Percentiles rank a stretch among this genome's conserved stretches.
These are phyloP conservation scores for Lomographa bimaculata DNA, from an alignment of 2,888 invertebrate genomes.

Conservation along the genomic window DNA sequence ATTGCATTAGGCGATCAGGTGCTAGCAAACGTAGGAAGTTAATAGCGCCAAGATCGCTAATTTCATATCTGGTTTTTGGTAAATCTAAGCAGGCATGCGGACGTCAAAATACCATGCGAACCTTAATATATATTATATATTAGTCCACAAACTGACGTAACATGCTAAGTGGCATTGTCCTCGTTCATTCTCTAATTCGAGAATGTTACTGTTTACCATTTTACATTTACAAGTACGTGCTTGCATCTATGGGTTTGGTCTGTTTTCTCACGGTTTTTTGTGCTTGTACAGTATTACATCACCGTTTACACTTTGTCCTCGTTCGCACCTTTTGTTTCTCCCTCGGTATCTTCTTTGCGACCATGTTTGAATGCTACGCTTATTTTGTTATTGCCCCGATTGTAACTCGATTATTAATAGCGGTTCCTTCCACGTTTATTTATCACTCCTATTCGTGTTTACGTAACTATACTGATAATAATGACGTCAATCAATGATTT, in stretches of 20 bases:
- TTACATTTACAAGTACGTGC: conserved; percentile 21
- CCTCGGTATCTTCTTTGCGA: conserved; percentile 6
- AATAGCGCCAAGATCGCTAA: too few species aligned
- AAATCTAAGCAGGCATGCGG: conserved; percentile 19
- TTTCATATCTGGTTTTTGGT: conserved; percentile 6
- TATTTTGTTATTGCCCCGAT: background rate
- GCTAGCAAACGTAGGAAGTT: conserved; percentile 36
- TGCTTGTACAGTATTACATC: conserved; percentile 27
- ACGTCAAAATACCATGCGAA: conserved; percentile 18
- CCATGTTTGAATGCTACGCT: conserved; percentile 6
- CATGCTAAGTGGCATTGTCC: conserved; percentile 31
- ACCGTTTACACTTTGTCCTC: conserved; percentile 28
- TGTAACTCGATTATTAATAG: background rate
- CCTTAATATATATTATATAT: conserved; percentile 16
- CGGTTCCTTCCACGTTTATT: conserved; percentile 2
- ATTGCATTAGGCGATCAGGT: conserved; percentile 44
- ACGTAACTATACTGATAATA: conserved; percentile 37
- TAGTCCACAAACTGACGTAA: conserved; percentile 25
- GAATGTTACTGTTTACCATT: conserved; percentile 29
- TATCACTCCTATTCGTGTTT: conserved; percentile 28
- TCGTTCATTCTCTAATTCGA: conserved; percentile 26
- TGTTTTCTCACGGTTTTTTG: conserved; percentile 29
- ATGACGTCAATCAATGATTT: conserved; percentile 51
- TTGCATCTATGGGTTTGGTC: conserved; percentile 15
- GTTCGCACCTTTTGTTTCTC: conserved; percentile 28